phyloP scores from a whole-genome alignment of 2,797 vertebrate species.

The Melanotaenia boesemani region DNA sequence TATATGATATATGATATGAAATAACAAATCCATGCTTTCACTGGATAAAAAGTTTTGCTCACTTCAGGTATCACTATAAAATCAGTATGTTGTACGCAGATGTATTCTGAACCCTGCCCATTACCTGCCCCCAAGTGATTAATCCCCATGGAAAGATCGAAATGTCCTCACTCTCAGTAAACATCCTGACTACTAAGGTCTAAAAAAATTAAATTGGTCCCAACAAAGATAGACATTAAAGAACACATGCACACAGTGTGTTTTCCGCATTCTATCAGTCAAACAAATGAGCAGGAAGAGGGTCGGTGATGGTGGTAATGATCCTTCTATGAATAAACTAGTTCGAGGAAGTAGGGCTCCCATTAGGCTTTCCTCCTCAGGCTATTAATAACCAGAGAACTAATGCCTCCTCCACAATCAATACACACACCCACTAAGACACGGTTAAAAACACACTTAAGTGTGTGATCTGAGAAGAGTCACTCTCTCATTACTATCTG shows the following conservation, averaged over 20 bases:
- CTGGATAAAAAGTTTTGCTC: not conserved
- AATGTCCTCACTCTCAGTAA: not conserved
- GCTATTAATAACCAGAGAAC: constrained; percentile 79
- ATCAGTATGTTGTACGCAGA: not conserved
- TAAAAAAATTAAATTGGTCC: not conserved
- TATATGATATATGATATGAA: too few relatives aligned
- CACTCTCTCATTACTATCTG: constrained; percentile 23
- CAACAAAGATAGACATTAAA: not conserved
- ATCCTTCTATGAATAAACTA: constrained; percentile 80
- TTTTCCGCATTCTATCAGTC: constrained; percentile 31
- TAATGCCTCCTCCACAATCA: constrained; percentile 68
- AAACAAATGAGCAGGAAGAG: constrained; percentile 63
- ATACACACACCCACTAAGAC: constrained; percentile 55
- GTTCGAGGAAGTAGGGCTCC: constrained; percentile 77
- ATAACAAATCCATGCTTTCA: not conserved
- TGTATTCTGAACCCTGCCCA: not conserved
- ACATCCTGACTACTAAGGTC: constrained; percentile 6
- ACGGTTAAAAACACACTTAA: constrained; percentile 54
- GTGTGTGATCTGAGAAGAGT: constrained; percentile 33
- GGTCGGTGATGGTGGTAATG: constrained; percentile 72
- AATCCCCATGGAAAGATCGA: not conserved
- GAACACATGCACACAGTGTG: not conserved
- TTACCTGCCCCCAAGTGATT: not conserved
- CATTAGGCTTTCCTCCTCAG: constrained; percentile 74
- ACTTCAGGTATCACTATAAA: not conserved